Conservation (phyloP, 2,888 invertebrate species). For the Rhopalosiphum nymphaeae region DNA sequence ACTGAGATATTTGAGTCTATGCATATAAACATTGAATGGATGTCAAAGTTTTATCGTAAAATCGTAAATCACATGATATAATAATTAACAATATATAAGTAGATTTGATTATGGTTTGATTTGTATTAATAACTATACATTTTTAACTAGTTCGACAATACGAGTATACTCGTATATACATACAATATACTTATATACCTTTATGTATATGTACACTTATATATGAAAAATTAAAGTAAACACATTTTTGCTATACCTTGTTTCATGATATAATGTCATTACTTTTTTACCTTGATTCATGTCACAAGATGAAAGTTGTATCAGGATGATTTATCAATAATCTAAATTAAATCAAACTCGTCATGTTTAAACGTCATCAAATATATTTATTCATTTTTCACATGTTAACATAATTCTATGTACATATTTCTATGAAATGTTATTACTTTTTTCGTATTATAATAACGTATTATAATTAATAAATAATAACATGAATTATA, state of each 20-base stretch:
- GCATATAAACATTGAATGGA: conserved; percentile 82
- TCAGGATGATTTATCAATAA: background rate
- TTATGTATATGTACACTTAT: too few relatives aligned
- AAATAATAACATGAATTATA: background rate
- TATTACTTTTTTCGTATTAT: background rate
- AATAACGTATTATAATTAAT: too few relatives aligned
- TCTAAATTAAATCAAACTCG: background rate
- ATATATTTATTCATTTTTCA: conserved; percentile 29
- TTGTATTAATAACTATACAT: background rate
- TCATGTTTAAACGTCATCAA: conserved; percentile 41
- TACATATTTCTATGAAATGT: conserved; percentile 20
- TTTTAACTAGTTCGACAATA: background rate
- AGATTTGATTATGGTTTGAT: background rate
- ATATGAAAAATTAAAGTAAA: background rate
- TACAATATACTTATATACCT: too few relatives aligned
- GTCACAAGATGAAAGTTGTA: background rate
- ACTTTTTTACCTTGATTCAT: too few relatives aligned
- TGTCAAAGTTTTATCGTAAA: conserved; percentile 16
- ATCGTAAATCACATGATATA: conserved; percentile 24
- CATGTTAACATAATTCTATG: conserved; percentile 41
- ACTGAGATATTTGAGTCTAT: conserved; percentile 82
- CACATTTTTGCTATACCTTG: background rate
- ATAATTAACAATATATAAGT: background rate
- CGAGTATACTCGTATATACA: too few relatives aligned
- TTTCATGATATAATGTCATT: background rate